Conservation (phyloP, 1,140 invertebrate genomes). For the Coenobita brevimanus region DNA sequence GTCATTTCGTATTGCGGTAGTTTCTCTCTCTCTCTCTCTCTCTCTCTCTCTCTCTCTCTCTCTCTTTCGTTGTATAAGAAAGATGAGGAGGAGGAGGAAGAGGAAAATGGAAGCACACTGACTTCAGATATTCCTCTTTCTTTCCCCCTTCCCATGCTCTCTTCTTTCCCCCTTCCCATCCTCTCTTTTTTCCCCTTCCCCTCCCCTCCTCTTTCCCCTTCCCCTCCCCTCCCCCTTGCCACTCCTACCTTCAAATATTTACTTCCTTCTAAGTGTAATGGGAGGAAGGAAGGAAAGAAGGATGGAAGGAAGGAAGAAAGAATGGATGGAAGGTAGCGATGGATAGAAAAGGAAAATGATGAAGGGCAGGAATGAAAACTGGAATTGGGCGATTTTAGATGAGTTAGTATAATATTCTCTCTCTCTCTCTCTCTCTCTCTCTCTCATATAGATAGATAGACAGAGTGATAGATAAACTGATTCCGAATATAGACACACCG, state of each 20-base stretch:
- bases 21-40: conserved; percentile 35
- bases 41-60: conserved; percentile 36
- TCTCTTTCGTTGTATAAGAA: too few relatives aligned
- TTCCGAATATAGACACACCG: too few relatives aligned
- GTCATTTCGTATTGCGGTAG: neutral
- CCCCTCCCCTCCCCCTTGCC: neutral
- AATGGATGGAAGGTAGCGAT: neutral
- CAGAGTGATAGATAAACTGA: too few relatives aligned
- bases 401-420: too few relatives aligned
- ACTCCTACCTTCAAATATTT: neutral
- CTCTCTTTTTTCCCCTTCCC: conserved; percentile 2
- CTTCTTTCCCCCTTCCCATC: neutral
- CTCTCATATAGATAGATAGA: too few relatives aligned
- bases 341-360: too few relatives aligned
- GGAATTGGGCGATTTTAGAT: too few relatives aligned
- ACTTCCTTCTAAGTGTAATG: neutral
- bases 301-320: neutral
- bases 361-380: too few relatives aligned
- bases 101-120: too few relatives aligned
- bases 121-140: too few relatives aligned
- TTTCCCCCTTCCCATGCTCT: conserved; percentile 4
- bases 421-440: too few relatives aligned
- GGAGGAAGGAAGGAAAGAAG: neutral
- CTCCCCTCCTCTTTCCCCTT: conserved; percentile 18
- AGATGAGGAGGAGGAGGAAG: too few relatives aligned